Evolutionary conservation across 2,888 invertebrate genomes (phyloP).

Genomic region (Spatulosminthurus flaviceps): DNA sequence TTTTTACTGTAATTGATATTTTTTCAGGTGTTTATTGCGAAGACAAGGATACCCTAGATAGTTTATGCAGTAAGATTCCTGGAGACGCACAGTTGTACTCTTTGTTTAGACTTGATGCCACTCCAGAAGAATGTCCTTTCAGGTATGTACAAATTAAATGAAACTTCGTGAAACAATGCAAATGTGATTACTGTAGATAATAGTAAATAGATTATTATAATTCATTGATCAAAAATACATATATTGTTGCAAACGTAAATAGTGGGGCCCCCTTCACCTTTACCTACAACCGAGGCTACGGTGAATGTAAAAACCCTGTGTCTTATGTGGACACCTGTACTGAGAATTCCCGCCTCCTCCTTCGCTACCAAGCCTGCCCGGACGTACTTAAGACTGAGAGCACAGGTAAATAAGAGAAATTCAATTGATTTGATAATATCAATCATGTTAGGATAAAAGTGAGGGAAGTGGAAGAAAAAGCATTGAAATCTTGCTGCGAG

Average conservation of each 20-base stretch:
- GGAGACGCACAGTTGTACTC: slow-evolving; percentile 79
- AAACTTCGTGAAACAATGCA: no score
- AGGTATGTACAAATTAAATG: no score
- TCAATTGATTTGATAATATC: slow-evolving; percentile 3
- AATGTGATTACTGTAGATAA: no score
- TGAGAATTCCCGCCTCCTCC: slow-evolving; percentile 79
- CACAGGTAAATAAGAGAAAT: slow-evolving; percentile 72
- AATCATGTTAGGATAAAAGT: no score
- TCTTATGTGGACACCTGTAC: slow-evolving; percentile 86
- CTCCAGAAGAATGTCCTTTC: slow-evolving; percentile 82
- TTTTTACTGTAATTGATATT: neutral
- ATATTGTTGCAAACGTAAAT: slow-evolving; percentile 77
- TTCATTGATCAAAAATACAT: no score
- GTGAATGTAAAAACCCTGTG: slow-evolving; percentile 76
- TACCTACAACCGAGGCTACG: slow-evolving; percentile 79
- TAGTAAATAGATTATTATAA: no score
- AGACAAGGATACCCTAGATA: slow-evolving; percentile 70
- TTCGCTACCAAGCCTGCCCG: slow-evolving; percentile 85
- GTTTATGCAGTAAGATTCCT: slow-evolving; percentile 75
- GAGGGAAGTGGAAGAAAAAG: no score
- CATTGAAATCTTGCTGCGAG: no score
- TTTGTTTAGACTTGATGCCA: slow-evolving; percentile 78
- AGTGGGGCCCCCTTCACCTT: slow-evolving; percentile 80
- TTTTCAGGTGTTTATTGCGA: slow-evolving; percentile 69
- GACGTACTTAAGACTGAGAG: slow-evolving; percentile 81